phyloP scores from a whole-genome alignment of 30 jellyfish, hydroid and myxozoan genomes.

The Mastigias papua region DNA sequence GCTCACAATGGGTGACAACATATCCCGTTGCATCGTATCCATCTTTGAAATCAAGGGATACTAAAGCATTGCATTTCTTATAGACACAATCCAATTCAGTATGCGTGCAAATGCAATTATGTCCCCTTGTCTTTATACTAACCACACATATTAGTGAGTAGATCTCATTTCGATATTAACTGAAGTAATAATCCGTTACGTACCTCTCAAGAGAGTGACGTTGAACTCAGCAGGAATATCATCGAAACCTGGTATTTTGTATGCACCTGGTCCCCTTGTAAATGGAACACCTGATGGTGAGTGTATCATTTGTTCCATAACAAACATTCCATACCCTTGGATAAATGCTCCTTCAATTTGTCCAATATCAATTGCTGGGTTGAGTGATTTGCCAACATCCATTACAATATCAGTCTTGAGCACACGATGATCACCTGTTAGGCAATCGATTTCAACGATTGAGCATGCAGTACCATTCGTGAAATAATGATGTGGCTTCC shows the following conservation, averaged over 20 bases:
- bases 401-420: slow-evolving; percentile 60
- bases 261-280: slow-evolving; percentile 78
- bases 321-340: slow-evolving; percentile 69
- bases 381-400: slow-evolving; percentile 65
- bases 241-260: slow-evolving; percentile 61
- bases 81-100: no score
- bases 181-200: background rate
- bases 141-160: background rate
- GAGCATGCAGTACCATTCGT: slow-evolving; percentile 58
- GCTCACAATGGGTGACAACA: no score
- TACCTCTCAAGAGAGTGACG: slow-evolving; percentile 59
- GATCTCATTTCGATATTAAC: background rate
- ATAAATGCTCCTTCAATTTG: slow-evolving; percentile 68
- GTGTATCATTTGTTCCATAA: slow-evolving; percentile 63
- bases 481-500: slow-evolving; percentile 18
- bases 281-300: slow-evolving; percentile 56
- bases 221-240: slow-evolving; percentile 55
- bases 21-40: no score
- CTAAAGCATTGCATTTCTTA: no score
- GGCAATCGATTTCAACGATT: slow-evolving; percentile 54
- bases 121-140: no score
- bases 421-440: slow-evolving; percentile 63
- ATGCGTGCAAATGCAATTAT: no score
- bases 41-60: no score
- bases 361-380: slow-evolving; percentile 69